Evolutionary conservation across 2,797 vertebrate species (phyloP), one percentile per base, ranked within the genome.

Genomic region (Semaprochilodus insignis): DNA sequence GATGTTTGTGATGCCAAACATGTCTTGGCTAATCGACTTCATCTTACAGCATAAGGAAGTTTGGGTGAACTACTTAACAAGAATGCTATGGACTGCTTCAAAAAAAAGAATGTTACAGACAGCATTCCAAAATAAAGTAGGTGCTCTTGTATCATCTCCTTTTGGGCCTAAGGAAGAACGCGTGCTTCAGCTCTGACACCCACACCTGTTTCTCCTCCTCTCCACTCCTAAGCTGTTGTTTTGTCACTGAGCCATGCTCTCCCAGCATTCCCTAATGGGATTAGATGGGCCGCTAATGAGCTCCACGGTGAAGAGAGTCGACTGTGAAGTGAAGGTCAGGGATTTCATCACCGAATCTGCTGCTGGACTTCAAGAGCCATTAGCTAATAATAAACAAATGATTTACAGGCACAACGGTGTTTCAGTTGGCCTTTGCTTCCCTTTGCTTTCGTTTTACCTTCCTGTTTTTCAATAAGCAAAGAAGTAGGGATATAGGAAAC

Each of bases 271-370:
- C 90, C 90, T 94, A 94, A 95, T 93, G 91, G 92, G 92, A 94
- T 93, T 91, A 93, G 92, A 94, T 91, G 87, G 88, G 81, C 87
- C 82, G 85, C 92, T 93, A 94, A 94, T 93, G 92, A 95, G 92
- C 90, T 89, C 89, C 81, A 88, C 87, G 83, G 87, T 91, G 88
- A 87, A 86, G 80, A 90, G 87, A 93, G 91, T 92, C 91, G 90
- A 91, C 91, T 93, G 92, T 90, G 92, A 92, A 90, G 90, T 87
- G 87, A 93, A 94, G 94, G 93, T 93, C 93, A 93, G 86, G 90
- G 86, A 90, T 91, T 89, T 91, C 90, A 91, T 92, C 89, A 89
- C 90, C 88, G 88, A 89, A 91, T 89, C 88, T 90, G 92, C 91
- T 88, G 90, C 88, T 90, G 90, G 91, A 93, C 89, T 91, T 93